Percentiles rank a stretch among this genome's conserved stretches.
These are phyloP conservation scores for Hirtodrosophila alboralis DNA, from an alignment of 2,888 invertebrate genomes.

Conservation along the genomic window DNA sequence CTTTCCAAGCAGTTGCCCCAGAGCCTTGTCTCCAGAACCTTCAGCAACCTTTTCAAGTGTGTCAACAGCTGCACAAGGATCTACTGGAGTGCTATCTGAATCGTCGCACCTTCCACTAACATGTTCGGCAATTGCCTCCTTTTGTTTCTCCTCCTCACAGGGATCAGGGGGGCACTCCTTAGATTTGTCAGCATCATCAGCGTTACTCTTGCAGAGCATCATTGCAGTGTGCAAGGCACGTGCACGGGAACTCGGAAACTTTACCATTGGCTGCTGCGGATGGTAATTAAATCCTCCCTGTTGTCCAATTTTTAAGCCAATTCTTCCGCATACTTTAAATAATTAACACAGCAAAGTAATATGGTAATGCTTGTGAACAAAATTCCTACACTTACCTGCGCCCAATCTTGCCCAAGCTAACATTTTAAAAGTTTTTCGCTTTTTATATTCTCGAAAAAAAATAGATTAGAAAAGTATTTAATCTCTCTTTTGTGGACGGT, in stretches of 20 bases:
- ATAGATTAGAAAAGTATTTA: neutral
- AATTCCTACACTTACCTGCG: conserved; percentile 39
- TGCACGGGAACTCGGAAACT: neutral
- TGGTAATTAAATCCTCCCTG: neutral
- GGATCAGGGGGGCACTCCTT: conserved; percentile 10
- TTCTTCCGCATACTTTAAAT: conserved; percentile 33
- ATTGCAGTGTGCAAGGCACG: conserved; percentile 31
- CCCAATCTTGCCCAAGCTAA: conserved; percentile 44
- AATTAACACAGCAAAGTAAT: neutral
- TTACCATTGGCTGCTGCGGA: neutral
- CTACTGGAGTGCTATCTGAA: neutral
- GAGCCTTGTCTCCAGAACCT: neutral
- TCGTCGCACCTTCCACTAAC: neutral
- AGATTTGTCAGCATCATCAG: conserved; percentile 34
- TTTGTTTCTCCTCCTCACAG: conserved; percentile 4
- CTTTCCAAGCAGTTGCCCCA: conserved; percentile 24
- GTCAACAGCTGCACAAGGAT: conserved; percentile 1
- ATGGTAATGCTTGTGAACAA: neutral
- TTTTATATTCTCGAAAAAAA: neutral
- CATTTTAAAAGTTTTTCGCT: conserved; percentile 33
- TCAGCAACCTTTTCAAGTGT: neutral
- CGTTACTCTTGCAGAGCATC: conserved; percentile 8
- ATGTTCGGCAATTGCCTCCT: neutral
- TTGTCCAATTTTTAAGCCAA: conserved; percentile 19
- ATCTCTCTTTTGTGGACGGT: conserved; percentile 1